Evolutionary conservation across 2,113 vertebrate species (phyloP).

Genomic region (Melanostigma gelatinosum): DNA sequence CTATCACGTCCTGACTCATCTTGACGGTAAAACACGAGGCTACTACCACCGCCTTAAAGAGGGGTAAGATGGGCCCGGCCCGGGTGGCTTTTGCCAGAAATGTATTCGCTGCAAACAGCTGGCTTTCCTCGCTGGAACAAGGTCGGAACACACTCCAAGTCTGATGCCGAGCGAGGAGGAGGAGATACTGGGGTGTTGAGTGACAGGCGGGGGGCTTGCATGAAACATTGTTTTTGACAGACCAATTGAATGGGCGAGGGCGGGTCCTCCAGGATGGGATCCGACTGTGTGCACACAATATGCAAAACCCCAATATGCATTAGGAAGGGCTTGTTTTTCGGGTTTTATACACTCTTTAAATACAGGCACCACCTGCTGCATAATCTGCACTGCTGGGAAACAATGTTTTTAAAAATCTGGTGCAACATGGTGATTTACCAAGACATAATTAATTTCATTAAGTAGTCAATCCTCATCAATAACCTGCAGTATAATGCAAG

Average conservation of each 20-base stretch:
- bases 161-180: conserved; percentile 52
- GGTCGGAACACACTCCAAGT: conserved; percentile 51
- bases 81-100: conserved; percentile 36
- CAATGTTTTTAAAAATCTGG: neutral
- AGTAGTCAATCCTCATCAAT: conserved; percentile 1
- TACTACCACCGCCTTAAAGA: neutral
- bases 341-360: neutral
- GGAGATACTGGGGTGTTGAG: conserved; percentile 56
- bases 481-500: conserved; percentile 16
- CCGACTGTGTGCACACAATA: conserved; percentile 22
- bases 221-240: conserved; percentile 47
- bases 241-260: conserved; percentile 68
- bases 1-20: conserved; percentile 56
- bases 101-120: conserved; percentile 49
- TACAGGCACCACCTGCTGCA: neutral
- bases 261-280: conserved; percentile 62
- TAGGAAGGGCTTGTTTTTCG: neutral
- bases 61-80: conserved; percentile 12
- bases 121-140: conserved; percentile 67
- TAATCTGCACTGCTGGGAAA: neutral
- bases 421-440: neutral
- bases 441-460: neutral
- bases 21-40: conserved; percentile 23
- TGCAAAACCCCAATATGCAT: neutral
- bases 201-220: conserved; percentile 65